Evolutionary conservation across 2,797 vertebrate species (phyloP).

Genomic region (Microctenopoma stevenorrisi): DNA sequence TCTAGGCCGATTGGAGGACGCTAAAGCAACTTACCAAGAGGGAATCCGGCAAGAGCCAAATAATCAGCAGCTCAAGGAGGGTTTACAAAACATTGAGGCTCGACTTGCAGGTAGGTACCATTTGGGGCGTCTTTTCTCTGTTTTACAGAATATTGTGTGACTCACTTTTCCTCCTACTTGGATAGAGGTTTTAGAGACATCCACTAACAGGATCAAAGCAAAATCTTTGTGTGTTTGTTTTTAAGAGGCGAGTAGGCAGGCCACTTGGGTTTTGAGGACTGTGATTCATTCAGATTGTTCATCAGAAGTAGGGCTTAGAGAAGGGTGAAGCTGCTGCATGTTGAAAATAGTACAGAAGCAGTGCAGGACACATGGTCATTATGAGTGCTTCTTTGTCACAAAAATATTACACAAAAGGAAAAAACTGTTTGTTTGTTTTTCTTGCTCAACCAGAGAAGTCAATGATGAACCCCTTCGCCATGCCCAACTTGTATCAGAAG

Average conservation of each 20-base stretch:
- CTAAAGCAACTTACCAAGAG: slow-evolving; percentile 91
- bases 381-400: slow-evolving; percentile 3
- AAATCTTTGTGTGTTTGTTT: slow-evolving; percentile 24
- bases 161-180: slow-evolving; percentile 17
- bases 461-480: slow-evolving; percentile 94
- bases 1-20: slow-evolving; percentile 91
- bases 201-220: slow-evolving; percentile 26
- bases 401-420: neutral
- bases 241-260: slow-evolving; percentile 25
- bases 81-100: slow-evolving; percentile 87
- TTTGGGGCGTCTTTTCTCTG: slow-evolving; percentile 10
- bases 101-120: slow-evolving; percentile 82
- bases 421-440: neutral
- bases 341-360: neutral
- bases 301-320: slow-evolving; percentile 5
- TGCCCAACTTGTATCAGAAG: slow-evolving; percentile 91
- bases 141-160: slow-evolving; percentile 11
- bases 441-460: slow-evolving; percentile 84
- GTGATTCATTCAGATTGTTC: slow-evolving; percentile 29
- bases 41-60: slow-evolving; percentile 89
- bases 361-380: neutral
- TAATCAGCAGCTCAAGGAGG: slow-evolving; percentile 87
- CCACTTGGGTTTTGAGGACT: slow-evolving; percentile 25
- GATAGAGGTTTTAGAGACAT: slow-evolving; percentile 23
- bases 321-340: slow-evolving; percentile 8